Evolutionary conservation across 1,140 invertebrate species (phyloP), one percentile per base, ranked within the genome.

Genomic region (Penaeus vannamei): DNA sequence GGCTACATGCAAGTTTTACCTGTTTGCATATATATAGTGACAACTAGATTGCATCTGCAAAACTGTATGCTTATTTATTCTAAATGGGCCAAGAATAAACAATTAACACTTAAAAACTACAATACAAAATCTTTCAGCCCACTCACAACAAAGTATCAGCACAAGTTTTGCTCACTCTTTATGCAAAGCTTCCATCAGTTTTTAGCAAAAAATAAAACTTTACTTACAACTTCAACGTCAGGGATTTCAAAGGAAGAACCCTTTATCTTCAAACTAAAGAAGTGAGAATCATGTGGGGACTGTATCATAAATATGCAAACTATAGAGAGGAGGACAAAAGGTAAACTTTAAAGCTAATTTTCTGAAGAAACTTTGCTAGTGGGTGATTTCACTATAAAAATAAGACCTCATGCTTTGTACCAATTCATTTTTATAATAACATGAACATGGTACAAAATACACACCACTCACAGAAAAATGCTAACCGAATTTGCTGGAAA

Each of bases 11-110:
- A 87, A 80, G 60, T 64, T 87, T 84, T 89, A 84, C 83, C 83
- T 89, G 82, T 85, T 60, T 76, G 66, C 69, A 89, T 89, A 89
- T 84, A 89, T 64, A 89, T 84, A 89, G 66, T 89, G 82, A 89
- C 83, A 89, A 84, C 87, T 89, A 89, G 87, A 89, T 89, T 89
- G 87, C 87, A 89, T 79, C 77, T 84, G 87, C 83, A 84, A 84
- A 84, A 83, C 83, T 84, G 69, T 23, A 36, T 53, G 53, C 66
- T 46, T 81, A 59, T 36, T 81, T 64, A 46, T 46, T 69, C 20
- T 84, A 64, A 42, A 69, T 69, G 36, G n/a, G 23, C 64, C 36
- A n/a, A 22, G 42, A 59, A 60, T 60, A 60, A 53, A 53, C 53
- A 53, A 10, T 53, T 53, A 53, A 53, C 53, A 53, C 17, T 53